Base-by-base conservation (phyloP, 2,113 vertebrate genomes). In the Eurypyga helias region DNA sequence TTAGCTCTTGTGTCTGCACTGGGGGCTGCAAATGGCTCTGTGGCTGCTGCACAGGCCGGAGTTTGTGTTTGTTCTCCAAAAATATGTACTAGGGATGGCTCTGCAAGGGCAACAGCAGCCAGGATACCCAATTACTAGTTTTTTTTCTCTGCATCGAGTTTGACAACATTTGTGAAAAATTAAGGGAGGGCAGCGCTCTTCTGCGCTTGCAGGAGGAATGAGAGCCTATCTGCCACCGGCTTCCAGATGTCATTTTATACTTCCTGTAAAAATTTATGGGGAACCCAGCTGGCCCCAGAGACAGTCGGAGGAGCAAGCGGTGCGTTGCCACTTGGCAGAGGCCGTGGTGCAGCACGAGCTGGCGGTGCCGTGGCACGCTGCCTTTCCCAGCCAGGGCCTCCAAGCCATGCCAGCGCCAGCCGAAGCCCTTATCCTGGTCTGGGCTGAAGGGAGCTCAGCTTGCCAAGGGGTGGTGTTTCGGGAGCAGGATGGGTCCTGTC, bases 251-350 rank as follows among this genome's bases (percentile, higher is more conserved):
- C 80, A 79, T 77, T 94, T 95, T 62, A 60, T 58, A 62, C 85
- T 92, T 95, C 29, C 64, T 57, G 67, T 90, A 84, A 89, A 90
- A 93, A 91, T 92, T 93, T 77, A 91, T 73, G 75, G 90, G 80
- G 69, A 95, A 29, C 48, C 55, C 77, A 87, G 89, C 92, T 93
- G 94, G 90, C 89, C 95, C 84, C 38, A 43, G 89, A 91, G 91
- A 83, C 62, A 31, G 45, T 51, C 9, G 34, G 72, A 95, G 95
- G 70, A 64, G 71, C 77, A 80, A 46, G 29, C 62, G 89, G 55
- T 1, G 25, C 49, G 72, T 23, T 84, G 80, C 26, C 80, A 23
- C 88, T 77, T 83, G 95, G 94, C 93, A 92, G 61, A 79, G 33
- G 34, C 2, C 10, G 23, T 31, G 6, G 4, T 10, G 61, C 45